Percentiles rank a stretch among this genome's conserved stretches.
Evolutionary conservation across 1,140 invertebrate genomes (phyloP).

Genomic region (Dreissena polymorpha): DNA sequence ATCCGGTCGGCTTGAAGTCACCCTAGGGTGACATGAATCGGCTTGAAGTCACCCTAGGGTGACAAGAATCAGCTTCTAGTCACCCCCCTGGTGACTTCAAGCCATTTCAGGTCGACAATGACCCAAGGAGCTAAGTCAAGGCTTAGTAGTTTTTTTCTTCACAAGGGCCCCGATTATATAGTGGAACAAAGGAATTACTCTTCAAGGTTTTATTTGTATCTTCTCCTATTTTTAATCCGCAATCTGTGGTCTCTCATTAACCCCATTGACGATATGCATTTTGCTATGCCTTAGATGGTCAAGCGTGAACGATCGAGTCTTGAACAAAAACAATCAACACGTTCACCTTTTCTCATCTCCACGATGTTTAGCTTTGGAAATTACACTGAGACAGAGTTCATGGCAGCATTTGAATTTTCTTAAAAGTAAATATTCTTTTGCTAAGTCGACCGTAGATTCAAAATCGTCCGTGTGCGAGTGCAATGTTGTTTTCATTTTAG

Average conservation of each 20-base stretch:
- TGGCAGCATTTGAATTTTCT: slow-evolving; percentile 33
- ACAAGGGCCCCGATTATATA: neutral
- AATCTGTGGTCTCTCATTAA: too few species aligned
- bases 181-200: neutral
- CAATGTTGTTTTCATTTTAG: neutral
- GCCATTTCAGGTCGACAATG: too few species aligned
- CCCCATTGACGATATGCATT: too few species aligned
- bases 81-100: too few species aligned
- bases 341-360: slow-evolving; percentile 20
- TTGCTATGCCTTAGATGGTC: neutral
- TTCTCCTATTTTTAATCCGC: too few species aligned
- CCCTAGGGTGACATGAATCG: too few species aligned
- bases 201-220: too few species aligned
- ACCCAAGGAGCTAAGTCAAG: neutral
- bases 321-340: too few species aligned
- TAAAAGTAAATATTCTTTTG: slow-evolving; percentile 24
- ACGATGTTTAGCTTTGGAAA: slow-evolving; percentile 19
- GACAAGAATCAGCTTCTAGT: too few species aligned
- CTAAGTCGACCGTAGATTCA: slow-evolving; percentile 19
- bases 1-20: too few species aligned
- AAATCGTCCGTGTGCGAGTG: neutral
- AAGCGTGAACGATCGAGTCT: neutral
- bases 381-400: slow-evolving; percentile 6
- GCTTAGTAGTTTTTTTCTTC: neutral
- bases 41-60: too few species aligned